Conservation (phyloP, 2,113 vertebrate species). For the Chlorodrepanis virens region DNA sequence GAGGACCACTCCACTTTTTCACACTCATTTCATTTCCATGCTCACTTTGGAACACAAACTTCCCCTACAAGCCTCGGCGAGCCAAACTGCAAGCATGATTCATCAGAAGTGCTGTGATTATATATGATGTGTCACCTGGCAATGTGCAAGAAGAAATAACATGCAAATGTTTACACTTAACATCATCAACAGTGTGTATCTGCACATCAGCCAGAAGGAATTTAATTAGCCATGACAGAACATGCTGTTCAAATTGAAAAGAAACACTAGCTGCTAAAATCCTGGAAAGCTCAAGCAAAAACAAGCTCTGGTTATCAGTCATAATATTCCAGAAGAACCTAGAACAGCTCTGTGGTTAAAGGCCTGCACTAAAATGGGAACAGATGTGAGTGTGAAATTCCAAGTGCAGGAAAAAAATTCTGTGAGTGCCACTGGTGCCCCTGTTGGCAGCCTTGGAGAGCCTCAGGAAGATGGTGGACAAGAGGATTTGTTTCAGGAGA, state of each 20-base stretch:
- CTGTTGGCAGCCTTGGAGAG: neutral
- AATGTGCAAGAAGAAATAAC: conserved; percentile 37
- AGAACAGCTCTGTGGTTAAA: neutral
- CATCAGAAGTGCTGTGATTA: conserved; percentile 34
- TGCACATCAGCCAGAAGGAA: conserved; percentile 59
- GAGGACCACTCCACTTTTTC: neutral
- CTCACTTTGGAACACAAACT: neutral
- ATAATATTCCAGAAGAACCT: conserved; percentile 31
- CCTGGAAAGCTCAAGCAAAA: conserved; percentile 55
- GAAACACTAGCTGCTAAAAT: conserved; percentile 55
- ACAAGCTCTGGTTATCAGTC: conserved; percentile 37
- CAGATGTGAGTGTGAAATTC: neutral
- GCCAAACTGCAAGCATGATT: conserved; percentile 27
- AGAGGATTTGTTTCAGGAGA: neutral
- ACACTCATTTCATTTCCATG: neutral
- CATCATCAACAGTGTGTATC: conserved; percentile 57
- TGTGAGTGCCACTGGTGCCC: neutral
- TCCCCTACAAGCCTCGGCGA: neutral
- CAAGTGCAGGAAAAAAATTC: neutral
- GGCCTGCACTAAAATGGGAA: neutral
- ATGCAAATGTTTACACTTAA: conserved; percentile 58
- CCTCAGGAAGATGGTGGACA: neutral
- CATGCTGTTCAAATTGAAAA: conserved; percentile 42
- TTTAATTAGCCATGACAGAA: conserved; percentile 64
- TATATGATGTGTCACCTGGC: conserved; percentile 48